A percentile compares a stretch with the other conserved stretches of the same genome.
These are phyloP conservation scores for cattle (Bos taurus) DNA, from an alignment of 2,113 vertebrate species.

Conservation along the genomic window ARS-UCD2.0 NC_037356.1:49550001-49550500, in stretches of 20 bases:
- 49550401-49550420: not conserved
- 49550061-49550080: not conserved
- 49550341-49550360: not conserved
- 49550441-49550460: rapidly evolving
- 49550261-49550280: not conserved
- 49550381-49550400: not conserved
- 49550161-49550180: not conserved
- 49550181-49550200: rapidly evolving
- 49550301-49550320: rapidly evolving
- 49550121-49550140: not conserved
- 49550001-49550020: not conserved
- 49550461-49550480: not conserved
- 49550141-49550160: too few relatives aligned
- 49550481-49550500: not conserved
- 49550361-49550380: not conserved
- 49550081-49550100: not conserved
- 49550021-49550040: not conserved
- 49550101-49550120: not conserved
- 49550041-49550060: not conserved
- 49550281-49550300: not conserved
- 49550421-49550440: not conserved
- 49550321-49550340: not conserved
- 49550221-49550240: not conserved
- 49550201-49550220: too few relatives aligned
- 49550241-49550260: not conserved